Percentiles rank a stretch among this genome's conserved stretches.
Evolutionary conservation across 2,797 vertebrate genomes (phyloP).

Genomic region (Anableps anableps): DNA sequence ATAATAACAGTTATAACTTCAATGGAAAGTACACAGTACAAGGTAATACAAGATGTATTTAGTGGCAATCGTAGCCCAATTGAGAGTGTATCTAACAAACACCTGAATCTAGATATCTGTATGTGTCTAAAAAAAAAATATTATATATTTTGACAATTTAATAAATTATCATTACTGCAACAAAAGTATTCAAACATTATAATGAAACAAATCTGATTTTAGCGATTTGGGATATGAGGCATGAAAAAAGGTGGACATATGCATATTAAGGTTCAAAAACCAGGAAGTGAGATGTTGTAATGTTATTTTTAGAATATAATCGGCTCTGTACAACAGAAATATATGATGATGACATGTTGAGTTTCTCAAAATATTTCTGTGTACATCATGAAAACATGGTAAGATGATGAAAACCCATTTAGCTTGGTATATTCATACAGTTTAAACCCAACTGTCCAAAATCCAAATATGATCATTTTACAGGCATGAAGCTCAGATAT

Average conservation of each 20-base stretch:
- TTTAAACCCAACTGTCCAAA: neutral
- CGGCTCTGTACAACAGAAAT: neutral
- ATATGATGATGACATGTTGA: neutral
- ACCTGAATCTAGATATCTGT: too few relatives aligned
- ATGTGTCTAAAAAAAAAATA: too few relatives aligned
- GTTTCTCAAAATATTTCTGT: neutral
- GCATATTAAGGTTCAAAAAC: neutral
- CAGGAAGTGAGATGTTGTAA: neutral
- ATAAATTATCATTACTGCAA: neutral
- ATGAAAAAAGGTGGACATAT: neutral
- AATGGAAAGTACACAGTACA: too few relatives aligned
- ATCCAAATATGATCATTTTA: too few relatives aligned
- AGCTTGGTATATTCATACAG: neutral
- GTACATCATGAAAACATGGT: neutral
- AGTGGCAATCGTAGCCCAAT: too few relatives aligned
- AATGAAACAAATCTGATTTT: neutral
- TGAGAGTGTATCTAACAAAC: too few relatives aligned
- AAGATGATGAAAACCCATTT: neutral
- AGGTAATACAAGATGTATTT: too few relatives aligned
- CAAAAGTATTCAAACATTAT: neutral
- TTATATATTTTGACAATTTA: neutral
- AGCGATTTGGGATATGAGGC: neutral
- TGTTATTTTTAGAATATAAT: neutral
- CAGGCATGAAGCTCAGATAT: neutral
- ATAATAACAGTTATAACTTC: too few relatives aligned